Conservation (phyloP, 2,113 vertebrate species). For the Poecilia latipinna region DNA sequence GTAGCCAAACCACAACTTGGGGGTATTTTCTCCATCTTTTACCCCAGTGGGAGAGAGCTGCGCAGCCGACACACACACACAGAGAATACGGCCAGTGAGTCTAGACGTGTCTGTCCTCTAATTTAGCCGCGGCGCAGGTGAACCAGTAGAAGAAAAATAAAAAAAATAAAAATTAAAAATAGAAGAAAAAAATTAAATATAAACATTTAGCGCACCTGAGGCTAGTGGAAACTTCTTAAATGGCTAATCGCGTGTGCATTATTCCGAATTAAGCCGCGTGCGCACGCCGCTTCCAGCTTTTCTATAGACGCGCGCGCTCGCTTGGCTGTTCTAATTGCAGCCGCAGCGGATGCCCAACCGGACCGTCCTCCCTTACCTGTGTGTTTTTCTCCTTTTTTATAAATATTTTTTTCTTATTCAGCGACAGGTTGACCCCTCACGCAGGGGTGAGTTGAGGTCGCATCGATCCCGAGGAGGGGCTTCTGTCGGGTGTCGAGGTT, state of each 20-base stretch:
- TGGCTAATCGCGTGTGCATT: background rate
- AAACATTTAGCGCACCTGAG: conserved; percentile 64
- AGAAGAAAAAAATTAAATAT: background rate
- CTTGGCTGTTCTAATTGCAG: conserved; percentile 72
- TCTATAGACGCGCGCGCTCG: conserved; percentile 43
- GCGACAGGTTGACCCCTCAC: conserved; percentile 82
- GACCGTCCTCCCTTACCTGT: conserved; percentile 84
- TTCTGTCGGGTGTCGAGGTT: conserved; percentile 85
- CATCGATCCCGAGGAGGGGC: conserved; percentile 82
- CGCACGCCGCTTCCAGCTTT: conserved; percentile 11
- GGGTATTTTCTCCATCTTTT: background rate
- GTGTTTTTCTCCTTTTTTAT: conserved; percentile 33
- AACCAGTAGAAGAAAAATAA: conserved; percentile 62
- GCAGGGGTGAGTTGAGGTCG: conserved; percentile 79
- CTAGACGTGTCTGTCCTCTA: conserved; percentile 24
- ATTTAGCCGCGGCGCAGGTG: conserved; percentile 79
- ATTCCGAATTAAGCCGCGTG: conserved; percentile 10
- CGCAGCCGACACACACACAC: conserved; percentile 23
- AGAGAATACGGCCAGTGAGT: conserved; percentile 6
- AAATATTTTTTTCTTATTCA: conserved; percentile 11
- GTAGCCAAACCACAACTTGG: conserved; percentile 37
- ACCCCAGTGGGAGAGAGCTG: background rate
- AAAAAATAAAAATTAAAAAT: background rate
- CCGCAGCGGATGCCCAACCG: conserved; percentile 71
- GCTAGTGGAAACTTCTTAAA: conserved; percentile 53